Percentiles rank a stretch among this genome's conserved stretches.
Conservation (phyloP, 1,140 invertebrate genomes). For the Zeugodacus cucurbitae region DNA sequence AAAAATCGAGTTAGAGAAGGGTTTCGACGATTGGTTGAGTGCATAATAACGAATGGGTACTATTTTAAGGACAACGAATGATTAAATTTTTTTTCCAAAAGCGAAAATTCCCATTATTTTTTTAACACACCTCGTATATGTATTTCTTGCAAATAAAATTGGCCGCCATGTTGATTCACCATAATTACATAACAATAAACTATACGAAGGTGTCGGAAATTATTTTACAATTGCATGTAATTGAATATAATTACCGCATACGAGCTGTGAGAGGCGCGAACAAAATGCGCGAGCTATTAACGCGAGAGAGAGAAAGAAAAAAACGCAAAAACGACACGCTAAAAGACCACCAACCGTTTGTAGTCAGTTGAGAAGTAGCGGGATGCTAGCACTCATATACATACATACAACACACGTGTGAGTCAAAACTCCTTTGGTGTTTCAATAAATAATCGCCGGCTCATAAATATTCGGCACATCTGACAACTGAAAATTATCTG, state of each 20-base stretch:
- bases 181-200: conserved; percentile 43
- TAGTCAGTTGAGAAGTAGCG: neutral
- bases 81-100: too few relatives aligned
- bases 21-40: too few relatives aligned
- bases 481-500: conserved; percentile 66
- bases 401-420: neutral
- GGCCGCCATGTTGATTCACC: neutral
- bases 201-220: conserved; percentile 47
- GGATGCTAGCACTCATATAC: neutral
- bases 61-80: too few relatives aligned
- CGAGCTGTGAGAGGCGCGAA: conserved; percentile 22
- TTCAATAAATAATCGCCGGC: conserved; percentile 59
- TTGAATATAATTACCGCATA: conserved; percentile 65
- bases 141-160: neutral
- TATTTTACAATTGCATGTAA: conserved; percentile 64
- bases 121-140: too few relatives aligned
- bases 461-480: conserved; percentile 66
- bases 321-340: neutral
- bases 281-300: neutral
- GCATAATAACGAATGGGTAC: too few relatives aligned
- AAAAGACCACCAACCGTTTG: neutral
- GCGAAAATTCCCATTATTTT: too few relatives aligned
- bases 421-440: conserved; percentile 28
- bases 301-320: neutral
- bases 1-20: too few relatives aligned